phyloP scores from a whole-genome alignment of 92 coral and sea anemone species.

The Ricordea florida region DNA sequence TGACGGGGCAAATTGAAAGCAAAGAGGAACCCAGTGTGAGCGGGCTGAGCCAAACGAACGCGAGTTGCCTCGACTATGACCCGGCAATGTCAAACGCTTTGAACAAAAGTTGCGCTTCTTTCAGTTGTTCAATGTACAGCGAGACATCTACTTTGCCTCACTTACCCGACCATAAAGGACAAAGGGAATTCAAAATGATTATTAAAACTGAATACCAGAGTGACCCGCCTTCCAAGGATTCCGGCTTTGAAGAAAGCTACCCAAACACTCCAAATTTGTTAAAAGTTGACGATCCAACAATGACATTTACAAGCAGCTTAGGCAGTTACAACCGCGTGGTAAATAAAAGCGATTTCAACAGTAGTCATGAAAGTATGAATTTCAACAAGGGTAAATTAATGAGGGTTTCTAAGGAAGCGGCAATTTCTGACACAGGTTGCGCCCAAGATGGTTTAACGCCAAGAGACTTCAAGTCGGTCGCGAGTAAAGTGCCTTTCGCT shows the following conservation, averaged over 20 bases:
- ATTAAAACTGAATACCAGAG: background rate
- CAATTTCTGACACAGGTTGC: too few species aligned
- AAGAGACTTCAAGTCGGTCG: too few species aligned
- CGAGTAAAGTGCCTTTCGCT: too few species aligned
- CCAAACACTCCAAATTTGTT: background rate
- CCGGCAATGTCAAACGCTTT: too few species aligned
- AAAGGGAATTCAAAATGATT: background rate
- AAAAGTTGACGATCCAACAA: background rate
- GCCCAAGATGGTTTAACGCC: too few species aligned
- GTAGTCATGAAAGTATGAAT: constrained; percentile 4
- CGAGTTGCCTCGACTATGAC: background rate
- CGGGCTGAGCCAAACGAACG: background rate
- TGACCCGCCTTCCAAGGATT: constrained; percentile 7
- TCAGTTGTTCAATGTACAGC: background rate
- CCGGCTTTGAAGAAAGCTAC: constrained; percentile 1
- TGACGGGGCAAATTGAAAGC: constrained; percentile 57
- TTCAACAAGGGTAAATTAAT: background rate
- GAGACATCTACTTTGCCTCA: background rate
- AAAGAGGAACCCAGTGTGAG: constrained; percentile 14
- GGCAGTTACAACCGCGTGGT: background rate
- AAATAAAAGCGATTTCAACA: background rate
- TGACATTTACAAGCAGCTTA: background rate
- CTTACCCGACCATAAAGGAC: background rate
- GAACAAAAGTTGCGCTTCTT: background rate
- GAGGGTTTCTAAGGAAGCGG: too few species aligned